Evolutionary conservation across 2,113 vertebrate species (phyloP).

Genomic region (Colius striatus): DNA sequence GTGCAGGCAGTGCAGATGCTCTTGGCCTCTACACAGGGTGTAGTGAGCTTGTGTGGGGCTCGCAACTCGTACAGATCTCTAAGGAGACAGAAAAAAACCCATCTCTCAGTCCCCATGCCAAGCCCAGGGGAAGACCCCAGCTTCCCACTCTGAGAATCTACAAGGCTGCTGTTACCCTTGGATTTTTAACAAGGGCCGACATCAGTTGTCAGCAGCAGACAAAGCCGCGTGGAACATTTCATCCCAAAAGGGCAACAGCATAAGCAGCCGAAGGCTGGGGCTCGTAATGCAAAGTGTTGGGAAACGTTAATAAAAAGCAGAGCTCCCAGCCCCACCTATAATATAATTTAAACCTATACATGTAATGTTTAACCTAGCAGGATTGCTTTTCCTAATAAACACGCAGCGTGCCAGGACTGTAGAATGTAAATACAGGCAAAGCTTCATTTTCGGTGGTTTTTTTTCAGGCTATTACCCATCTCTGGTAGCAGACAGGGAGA

Average conservation of each 20-base stretch:
- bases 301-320: constrained; percentile 36
- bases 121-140: background rate
- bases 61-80: background rate
- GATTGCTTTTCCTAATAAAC: constrained; percentile 46
- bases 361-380: constrained; percentile 38
- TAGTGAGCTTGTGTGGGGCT: background rate
- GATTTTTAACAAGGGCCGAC: background rate
- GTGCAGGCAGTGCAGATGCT: background rate
- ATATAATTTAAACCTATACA: constrained; percentile 41
- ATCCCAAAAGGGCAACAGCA: rapidly evolving
- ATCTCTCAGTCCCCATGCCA: background rate
- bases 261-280: background rate
- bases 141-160: background rate
- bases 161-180: background rate
- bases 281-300: background rate
- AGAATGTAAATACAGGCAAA: constrained; percentile 17
- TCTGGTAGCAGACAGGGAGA: background rate
- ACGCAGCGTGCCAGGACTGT: background rate
- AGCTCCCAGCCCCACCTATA: constrained; percentile 38
- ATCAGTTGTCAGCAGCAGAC: background rate
- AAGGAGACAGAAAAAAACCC: background rate
- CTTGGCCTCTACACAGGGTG: background rate
- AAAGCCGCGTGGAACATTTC: background rate
- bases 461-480: constrained; percentile 3
- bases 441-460: background rate